Conservation (phyloP, 2,888 invertebrate genomes). For the Andricus quercusramuli region DNA sequence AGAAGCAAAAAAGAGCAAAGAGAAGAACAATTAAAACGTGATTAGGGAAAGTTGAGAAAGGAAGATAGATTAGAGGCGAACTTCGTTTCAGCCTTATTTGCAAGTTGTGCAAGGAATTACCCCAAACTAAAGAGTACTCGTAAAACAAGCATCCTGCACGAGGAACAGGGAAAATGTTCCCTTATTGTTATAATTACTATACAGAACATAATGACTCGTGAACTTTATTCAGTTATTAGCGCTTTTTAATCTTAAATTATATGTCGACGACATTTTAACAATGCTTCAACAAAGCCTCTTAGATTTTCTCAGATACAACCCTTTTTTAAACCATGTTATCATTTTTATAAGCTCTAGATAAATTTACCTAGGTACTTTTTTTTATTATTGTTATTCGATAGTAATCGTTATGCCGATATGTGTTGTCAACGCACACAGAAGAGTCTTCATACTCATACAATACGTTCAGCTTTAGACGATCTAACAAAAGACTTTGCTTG, state of each 20-base stretch:
- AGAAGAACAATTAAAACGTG: slow-evolving; percentile 34
- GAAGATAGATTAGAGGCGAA: slow-evolving; percentile 36
- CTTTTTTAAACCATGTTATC: too few relatives aligned
- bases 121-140: slow-evolving; percentile 15
- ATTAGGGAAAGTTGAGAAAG: slow-evolving; percentile 39
- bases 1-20: slow-evolving; percentile 33
- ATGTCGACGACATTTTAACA: not conserved
- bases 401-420: too few relatives aligned
- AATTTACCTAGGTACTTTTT: too few relatives aligned
- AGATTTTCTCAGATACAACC: too few relatives aligned
- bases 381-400: too few relatives aligned
- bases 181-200: slow-evolving; percentile 15
- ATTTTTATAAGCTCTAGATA: too few relatives aligned
- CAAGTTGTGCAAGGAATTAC: slow-evolving; percentile 35
- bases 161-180: slow-evolving; percentile 6
- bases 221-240: not conserved
- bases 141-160: slow-evolving; percentile 16
- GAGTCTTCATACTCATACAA: not conserved
- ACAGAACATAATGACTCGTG: not conserved
- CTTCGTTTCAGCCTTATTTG: slow-evolving; percentile 25
- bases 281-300: too few relatives aligned
- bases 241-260: slow-evolving; percentile 6
- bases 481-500: slow-evolving; percentile 22
- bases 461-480: too few relatives aligned
- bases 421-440: not conserved